These are phyloP conservation scores for Alca torda DNA, from an alignment of 2,797 vertebrate genomes.

Conservation along the genomic window DNA sequence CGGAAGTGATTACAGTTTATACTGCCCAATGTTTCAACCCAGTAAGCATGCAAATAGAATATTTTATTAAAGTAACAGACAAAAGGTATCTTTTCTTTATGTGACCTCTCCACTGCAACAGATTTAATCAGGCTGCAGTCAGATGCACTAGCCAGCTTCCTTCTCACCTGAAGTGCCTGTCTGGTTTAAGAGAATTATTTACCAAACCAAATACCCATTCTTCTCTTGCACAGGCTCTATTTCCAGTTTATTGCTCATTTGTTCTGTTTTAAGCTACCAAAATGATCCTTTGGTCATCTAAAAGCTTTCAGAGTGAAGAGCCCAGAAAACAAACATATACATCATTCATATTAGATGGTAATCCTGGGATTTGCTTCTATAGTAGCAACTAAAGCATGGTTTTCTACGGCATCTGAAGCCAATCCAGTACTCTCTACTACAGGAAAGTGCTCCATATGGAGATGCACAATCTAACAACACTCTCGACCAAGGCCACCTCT, in stretches of 20 bases:
- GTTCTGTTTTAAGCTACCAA: conserved; percentile 24
- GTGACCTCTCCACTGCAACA: neutral
- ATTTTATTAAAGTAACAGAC: conserved; percentile 47
- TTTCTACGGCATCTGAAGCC: neutral
- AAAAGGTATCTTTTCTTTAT: conserved; percentile 20
- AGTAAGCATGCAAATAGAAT: conserved; percentile 51
- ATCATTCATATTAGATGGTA: neutral
- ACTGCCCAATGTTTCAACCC: conserved; percentile 55
- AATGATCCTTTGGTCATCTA: neutral
- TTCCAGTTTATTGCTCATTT: conserved; percentile 45
- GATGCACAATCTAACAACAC: neutral
- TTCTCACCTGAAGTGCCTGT: conserved; percentile 9
- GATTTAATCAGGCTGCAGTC: conserved; percentile 43
- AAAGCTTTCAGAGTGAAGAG: conserved; percentile 24
- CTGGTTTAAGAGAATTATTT: conserved; percentile 43
- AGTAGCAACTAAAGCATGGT: neutral
- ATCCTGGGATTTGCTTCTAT: neutral
- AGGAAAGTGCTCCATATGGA: neutral
- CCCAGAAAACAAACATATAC: neutral
- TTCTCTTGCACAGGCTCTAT: neutral
- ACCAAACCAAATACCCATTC: neutral
- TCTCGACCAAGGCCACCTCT: neutral
- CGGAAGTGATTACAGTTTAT: conserved; percentile 21
- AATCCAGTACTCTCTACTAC: neutral
- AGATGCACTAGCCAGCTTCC: neutral